phyloP scores from a whole-genome alignment of 2,888 invertebrate species.

The Ichneumon xanthorius region DNA sequence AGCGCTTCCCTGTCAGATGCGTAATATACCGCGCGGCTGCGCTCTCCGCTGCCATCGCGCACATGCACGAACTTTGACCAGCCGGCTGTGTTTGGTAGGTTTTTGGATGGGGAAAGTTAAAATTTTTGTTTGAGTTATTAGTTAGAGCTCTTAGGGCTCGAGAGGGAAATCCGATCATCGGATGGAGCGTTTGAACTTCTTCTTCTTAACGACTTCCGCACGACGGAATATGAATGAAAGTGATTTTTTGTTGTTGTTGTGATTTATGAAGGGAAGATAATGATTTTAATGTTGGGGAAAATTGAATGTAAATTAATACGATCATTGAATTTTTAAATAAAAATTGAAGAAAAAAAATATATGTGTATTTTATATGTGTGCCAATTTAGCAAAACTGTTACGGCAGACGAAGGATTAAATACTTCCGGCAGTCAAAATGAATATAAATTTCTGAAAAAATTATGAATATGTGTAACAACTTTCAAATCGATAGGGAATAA shows the following conservation, averaged over 20 bases:
- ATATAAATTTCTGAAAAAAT: neutral
- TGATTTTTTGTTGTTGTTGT: neutral
- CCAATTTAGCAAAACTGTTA: too few relatives aligned
- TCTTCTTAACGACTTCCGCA: constrained; percentile 6
- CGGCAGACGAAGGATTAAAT: neutral
- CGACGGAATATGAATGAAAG: neutral
- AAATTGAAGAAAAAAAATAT: neutral
- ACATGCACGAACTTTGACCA: constrained; percentile 51
- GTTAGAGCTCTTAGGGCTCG: constrained; percentile 44
- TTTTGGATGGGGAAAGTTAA: constrained; percentile 5
- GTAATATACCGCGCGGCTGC: neutral
- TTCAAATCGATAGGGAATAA: neutral
- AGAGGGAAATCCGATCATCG: constrained; percentile 12
- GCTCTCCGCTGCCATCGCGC: constrained; percentile 17
- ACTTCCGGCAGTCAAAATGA: neutral
- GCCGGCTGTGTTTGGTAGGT: constrained; percentile 32
- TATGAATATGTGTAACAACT: neutral
- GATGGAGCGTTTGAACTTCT: constrained; percentile 28
- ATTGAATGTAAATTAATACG: neutral
- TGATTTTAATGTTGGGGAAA: neutral
- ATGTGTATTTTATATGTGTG: too few relatives aligned
- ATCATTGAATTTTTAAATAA: neutral
- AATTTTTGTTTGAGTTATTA: constrained; percentile 61
- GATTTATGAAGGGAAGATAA: neutral
- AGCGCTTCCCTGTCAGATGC: constrained; percentile 58